Percentiles rank a stretch among this genome's conserved stretches.
Conservation (phyloP, 1,140 invertebrate species). For the Drosophila hydei region DNA sequence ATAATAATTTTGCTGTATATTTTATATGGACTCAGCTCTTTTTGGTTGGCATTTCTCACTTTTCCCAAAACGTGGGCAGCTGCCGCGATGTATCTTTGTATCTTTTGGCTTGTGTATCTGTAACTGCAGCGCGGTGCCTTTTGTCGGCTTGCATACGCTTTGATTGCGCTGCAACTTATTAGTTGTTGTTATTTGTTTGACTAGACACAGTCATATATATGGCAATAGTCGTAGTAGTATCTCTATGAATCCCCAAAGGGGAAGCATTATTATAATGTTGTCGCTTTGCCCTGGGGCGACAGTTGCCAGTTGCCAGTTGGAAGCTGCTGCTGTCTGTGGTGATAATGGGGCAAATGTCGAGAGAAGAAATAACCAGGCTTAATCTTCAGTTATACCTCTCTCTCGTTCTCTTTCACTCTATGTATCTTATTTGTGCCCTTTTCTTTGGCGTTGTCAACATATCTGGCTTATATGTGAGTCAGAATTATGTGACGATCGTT, state of each 20-base stretch:
- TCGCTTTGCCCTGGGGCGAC: conserved; percentile 3
- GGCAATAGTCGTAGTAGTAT: not conserved
- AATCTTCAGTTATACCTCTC: conserved; percentile 50
- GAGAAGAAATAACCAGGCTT: conserved; percentile 63
- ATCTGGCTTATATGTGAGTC: conserved; percentile 82
- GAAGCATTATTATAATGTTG: conserved; percentile 53
- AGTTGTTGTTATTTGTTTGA: conserved; percentile 82
- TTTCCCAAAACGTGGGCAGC: conserved; percentile 39
- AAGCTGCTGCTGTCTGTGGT: conserved; percentile 77
- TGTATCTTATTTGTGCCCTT: conserved; percentile 61
- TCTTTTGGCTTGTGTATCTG: conserved; percentile 16
- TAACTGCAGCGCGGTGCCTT: conserved; percentile 41
- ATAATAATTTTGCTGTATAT: conserved; percentile 66
- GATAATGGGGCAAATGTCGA: conserved; percentile 78
- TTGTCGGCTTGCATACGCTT: conserved; percentile 70
- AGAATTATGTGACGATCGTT: conserved; percentile 81
- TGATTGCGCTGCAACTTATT: conserved; percentile 80
- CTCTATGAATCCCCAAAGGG: conserved; percentile 4
- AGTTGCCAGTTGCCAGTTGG: conserved; percentile 54
- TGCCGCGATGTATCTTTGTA: conserved; percentile 1
- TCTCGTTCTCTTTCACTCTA: not conserved
- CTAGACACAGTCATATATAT: conserved; percentile 79
- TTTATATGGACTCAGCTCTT: conserved; percentile 40
- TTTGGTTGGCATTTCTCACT: conserved; percentile 61
- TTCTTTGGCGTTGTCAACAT: conserved; percentile 77